Conservation (phyloP, 2,113 vertebrate species). For the Carettochelys insculpta region DNA sequence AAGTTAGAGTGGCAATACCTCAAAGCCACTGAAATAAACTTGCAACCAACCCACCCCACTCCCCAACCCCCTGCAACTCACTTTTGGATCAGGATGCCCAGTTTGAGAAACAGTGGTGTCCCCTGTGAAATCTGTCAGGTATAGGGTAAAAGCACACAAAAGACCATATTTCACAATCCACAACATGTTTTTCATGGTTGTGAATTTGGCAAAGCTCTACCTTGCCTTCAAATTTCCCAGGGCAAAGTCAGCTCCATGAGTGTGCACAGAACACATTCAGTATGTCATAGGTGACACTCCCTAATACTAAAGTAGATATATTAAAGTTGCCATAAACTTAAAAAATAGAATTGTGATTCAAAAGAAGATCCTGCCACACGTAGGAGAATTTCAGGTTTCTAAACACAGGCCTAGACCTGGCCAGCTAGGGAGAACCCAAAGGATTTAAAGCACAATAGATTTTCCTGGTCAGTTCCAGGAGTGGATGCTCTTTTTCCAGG, state of each 20-base stretch:
- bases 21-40: too few relatives aligned
- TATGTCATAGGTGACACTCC: not conserved
- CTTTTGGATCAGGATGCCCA: too few relatives aligned
- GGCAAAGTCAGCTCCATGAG: not conserved
- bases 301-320: constrained; percentile 20
- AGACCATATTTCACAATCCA: too few relatives aligned
- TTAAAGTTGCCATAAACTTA: constrained; percentile 13
- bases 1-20: too few relatives aligned
- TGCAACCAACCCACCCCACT: too few relatives aligned
- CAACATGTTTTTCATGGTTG: too few relatives aligned
- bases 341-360: not conserved
- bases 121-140: too few relatives aligned
- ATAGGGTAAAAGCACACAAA: too few relatives aligned
- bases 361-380: not conserved
- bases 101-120: too few relatives aligned
- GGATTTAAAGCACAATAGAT: not conserved
- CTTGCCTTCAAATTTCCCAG: not conserved
- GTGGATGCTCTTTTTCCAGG: not conserved
- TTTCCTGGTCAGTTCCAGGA: not conserved
- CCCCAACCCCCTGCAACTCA: too few relatives aligned
- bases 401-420: not conserved
- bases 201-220: too few relatives aligned
- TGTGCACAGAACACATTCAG: not conserved
- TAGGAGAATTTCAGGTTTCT: not conserved
- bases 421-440: not conserved